These are phyloP conservation scores for Andrena fulva DNA, from an alignment of 2,888 invertebrate genomes.

Conservation along the genomic window DNA sequence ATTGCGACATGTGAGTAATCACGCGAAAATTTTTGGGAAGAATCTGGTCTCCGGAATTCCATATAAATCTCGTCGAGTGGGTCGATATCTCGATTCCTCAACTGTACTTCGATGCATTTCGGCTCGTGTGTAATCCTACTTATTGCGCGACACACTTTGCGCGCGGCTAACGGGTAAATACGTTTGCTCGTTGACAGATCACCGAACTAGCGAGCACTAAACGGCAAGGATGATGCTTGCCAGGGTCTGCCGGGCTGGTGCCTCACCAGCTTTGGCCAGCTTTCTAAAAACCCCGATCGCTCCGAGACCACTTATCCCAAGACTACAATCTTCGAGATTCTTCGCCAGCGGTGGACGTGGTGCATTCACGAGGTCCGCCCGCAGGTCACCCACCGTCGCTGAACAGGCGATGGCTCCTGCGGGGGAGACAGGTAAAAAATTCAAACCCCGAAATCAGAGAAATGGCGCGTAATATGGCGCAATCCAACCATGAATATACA, in stretches of 20 bases:
- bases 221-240: slow-evolving; percentile 79
- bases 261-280: slow-evolving; percentile 74
- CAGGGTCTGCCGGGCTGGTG: slow-evolving; percentile 76
- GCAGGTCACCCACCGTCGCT: slow-evolving; percentile 87
- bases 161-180: not conserved
- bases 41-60: slow-evolving; percentile 14
- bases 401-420: slow-evolving; percentile 92
- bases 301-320: slow-evolving; percentile 65
- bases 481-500: slow-evolving; percentile 5
- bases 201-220: slow-evolving; percentile 5
- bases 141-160: not conserved
- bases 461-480: slow-evolving; percentile 34
- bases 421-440: slow-evolving; percentile 89
- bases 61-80: slow-evolving; percentile 11
- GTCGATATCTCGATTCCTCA: not conserved
- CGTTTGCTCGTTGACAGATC: slow-evolving; percentile 13
- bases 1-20: slow-evolving; percentile 79
- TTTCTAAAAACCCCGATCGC: slow-evolving; percentile 74
- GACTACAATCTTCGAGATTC: slow-evolving; percentile 77
- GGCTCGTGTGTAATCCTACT: slow-evolving; percentile 16
- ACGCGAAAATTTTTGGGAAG: slow-evolving; percentile 51
- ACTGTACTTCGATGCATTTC: not conserved
- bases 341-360: slow-evolving; percentile 81
- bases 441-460: not conserved
- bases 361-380: slow-evolving; percentile 80